These are phyloP conservation scores for Drosophila pullipes DNA, from an alignment of 2,888 invertebrate species.

Conservation along the genomic window DNA sequence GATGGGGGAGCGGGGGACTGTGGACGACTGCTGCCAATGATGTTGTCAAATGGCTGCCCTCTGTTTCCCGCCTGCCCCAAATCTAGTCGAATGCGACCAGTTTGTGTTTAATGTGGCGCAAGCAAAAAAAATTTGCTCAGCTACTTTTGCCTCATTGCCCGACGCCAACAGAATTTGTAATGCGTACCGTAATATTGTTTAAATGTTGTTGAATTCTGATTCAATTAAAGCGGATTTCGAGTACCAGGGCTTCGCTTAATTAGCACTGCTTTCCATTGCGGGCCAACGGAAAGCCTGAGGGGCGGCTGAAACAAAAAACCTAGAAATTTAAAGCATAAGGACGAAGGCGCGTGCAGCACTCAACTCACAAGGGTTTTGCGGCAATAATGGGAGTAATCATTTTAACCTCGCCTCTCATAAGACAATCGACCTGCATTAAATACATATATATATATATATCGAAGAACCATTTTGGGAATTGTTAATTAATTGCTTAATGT, in stretches of 20 bases:
- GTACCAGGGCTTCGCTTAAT: conserved; percentile 65
- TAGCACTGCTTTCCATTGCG: conserved; percentile 47
- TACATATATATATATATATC: background rate
- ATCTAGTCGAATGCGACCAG: conserved; percentile 16
- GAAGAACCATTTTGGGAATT: background rate
- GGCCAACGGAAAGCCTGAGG: conserved; percentile 17
- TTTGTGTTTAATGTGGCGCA: conserved; percentile 75
- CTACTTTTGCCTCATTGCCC: conserved; percentile 61
- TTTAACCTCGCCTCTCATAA: conserved; percentile 6
- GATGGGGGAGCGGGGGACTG: conserved; percentile 6
- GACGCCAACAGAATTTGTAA: conserved; percentile 69
- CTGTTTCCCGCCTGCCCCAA: conserved; percentile 2
- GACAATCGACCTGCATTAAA: conserved; percentile 22
- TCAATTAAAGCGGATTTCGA: conserved; percentile 73
- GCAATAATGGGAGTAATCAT: conserved; percentile 15
- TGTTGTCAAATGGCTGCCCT: conserved; percentile 71
- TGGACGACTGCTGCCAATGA: conserved; percentile 64
- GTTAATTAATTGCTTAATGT: background rate
- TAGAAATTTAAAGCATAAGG: conserved; percentile 1
- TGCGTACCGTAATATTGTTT: conserved; percentile 62
- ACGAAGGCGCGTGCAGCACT: conserved; percentile 41
- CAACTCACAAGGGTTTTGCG: conserved; percentile 19
- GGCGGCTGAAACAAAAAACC: conserved; percentile 22
- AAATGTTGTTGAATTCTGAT: conserved; percentile 61
- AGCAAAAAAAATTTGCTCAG: conserved; percentile 58